Conservation (phyloP, 2,888 invertebrate species). For the Caenorhabditis uteleia region DNA sequence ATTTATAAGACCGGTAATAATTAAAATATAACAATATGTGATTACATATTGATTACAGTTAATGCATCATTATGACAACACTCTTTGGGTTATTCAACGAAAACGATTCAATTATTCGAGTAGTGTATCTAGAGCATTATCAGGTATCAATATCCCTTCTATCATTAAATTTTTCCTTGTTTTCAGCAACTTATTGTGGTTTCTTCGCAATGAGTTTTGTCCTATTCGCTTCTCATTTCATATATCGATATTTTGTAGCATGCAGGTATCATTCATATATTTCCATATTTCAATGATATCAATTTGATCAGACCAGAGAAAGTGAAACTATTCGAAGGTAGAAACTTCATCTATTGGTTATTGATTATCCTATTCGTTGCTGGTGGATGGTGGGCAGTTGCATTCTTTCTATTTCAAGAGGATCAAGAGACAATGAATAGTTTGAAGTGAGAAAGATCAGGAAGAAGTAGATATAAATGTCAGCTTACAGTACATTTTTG, state of each 20-base stretch:
- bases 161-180: no score
- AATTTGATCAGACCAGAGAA: constrained; percentile 10
- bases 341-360: constrained; percentile 14
- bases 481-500: no score
- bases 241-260: constrained; percentile 22
- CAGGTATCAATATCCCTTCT: no score
- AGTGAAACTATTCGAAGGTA: constrained; percentile 5
- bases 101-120: constrained; percentile 19
- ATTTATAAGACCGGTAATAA: constrained; percentile 22
- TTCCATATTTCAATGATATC: no score
- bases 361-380: constrained; percentile 2
- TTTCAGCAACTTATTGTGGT: constrained; percentile 22
- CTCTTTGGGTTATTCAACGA: constrained; percentile 19
- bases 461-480: no score
- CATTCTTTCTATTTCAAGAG: constrained; percentile 9
- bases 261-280: constrained; percentile 4
- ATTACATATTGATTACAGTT: no score
- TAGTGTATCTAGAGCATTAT: neutral
- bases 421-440: no score
- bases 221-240: constrained; percentile 20
- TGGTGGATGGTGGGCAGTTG: constrained; percentile 12
- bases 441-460: no score
- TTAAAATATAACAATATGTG: no score
- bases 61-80: constrained; percentile 27
- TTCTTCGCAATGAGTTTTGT: constrained; percentile 32